These are phyloP conservation scores for Neodon shergylaensis DNA, from an alignment of 2,113 vertebrate species.

Conservation along the genomic window DNA sequence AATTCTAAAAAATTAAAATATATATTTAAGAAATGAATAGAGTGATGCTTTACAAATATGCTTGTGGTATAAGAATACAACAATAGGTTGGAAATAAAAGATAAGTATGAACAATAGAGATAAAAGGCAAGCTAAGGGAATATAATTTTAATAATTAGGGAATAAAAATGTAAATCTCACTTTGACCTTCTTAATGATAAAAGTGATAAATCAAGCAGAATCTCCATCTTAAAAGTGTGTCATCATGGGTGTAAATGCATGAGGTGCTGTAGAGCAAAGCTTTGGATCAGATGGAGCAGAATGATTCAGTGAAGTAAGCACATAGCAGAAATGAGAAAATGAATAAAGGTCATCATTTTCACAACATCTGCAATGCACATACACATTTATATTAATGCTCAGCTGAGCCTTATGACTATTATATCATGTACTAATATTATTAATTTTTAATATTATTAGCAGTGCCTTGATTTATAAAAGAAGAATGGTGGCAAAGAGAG, in stretches of 20 bases:
- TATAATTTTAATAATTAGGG: neutral
- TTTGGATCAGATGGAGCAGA: neutral
- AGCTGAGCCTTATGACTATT: neutral
- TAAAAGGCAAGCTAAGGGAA: neutral
- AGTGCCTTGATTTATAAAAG: neutral
- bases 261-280: neutral
- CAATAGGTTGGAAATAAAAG: neutral
- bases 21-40: neutral
- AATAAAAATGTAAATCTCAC: neutral
- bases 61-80: neutral
- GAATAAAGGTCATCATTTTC: neutral
- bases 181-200: neutral
- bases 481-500: neutral
- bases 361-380: neutral
- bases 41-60: neutral
- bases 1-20: neutral
- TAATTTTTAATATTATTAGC: neutral
- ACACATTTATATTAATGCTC: neutral
- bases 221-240: neutral
- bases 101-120: neutral
- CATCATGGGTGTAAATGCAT: neutral
- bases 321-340: neutral
- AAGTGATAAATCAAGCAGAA: neutral
- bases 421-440: neutral
- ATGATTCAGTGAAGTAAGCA: neutral